phyloP scores from a whole-genome alignment of 2,888 invertebrate species.

The Trileptium ribeirensis region DNA sequence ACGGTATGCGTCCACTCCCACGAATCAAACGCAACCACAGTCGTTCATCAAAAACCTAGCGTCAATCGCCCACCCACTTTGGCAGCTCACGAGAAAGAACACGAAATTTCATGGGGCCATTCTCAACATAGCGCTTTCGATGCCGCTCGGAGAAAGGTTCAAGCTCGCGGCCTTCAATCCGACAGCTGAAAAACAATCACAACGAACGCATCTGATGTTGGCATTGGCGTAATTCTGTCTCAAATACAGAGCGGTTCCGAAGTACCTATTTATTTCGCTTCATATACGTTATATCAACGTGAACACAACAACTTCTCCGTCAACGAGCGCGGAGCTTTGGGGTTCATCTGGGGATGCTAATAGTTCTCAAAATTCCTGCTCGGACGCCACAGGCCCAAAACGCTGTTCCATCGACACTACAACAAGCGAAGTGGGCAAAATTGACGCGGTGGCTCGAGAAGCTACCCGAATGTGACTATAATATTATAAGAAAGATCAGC shows the following conservation, averaged over 20 bases:
- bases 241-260: neutral
- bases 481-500: too few relatives aligned
- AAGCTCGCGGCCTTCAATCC: neutral
- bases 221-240: neutral
- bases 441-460: too few relatives aligned
- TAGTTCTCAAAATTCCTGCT: neutral
- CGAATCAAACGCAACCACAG: neutral
- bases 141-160: neutral
- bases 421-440: neutral
- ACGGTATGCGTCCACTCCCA: neutral
- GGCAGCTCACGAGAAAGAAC: neutral
- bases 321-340: neutral
- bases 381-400: neutral
- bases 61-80: neutral
- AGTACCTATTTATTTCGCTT: slow-evolving; percentile 6
- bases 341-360: neutral
- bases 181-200: neutral
- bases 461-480: too few relatives aligned
- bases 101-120: too few relatives aligned
- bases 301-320: neutral
- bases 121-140: neutral
- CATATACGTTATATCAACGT: neutral
- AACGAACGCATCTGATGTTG: neutral
- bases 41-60: neutral
- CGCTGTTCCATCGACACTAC: neutral